Evolutionary conservation across 2,888 invertebrate species (phyloP).

Genomic region (Drosophila helvetica): DNA sequence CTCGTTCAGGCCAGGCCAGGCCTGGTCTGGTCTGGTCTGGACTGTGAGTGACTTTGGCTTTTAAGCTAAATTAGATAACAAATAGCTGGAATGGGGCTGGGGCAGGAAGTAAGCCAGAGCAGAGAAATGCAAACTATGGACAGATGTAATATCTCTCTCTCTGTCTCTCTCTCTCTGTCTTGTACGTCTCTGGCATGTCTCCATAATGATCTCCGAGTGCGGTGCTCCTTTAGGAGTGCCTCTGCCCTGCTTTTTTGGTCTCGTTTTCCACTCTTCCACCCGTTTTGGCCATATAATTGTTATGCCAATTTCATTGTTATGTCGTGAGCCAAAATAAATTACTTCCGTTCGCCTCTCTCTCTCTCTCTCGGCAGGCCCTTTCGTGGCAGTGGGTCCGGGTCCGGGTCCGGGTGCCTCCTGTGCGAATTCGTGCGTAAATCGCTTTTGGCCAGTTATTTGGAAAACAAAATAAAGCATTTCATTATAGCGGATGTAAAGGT

Average conservation of each 20-base stretch:
- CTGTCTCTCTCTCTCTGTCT: background rate
- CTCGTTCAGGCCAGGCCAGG: conserved; percentile 19
- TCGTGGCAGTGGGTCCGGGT: background rate
- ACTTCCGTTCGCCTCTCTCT: conserved; percentile 54
- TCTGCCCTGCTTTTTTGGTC: conserved; percentile 5
- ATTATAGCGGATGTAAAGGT: conserved; percentile 24
- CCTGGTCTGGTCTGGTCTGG: conserved; percentile 4
- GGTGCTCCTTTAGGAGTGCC: conserved; percentile 25
- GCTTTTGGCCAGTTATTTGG: conserved; percentile 30
- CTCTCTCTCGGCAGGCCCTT: conserved; percentile 9
- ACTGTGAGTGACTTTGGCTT: conserved; percentile 44
- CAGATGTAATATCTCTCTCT: conserved; percentile 6
- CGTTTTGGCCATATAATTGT: conserved; percentile 53
- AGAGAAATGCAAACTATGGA: conserved; percentile 14
- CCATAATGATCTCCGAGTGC: conserved; percentile 26
- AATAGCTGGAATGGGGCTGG: conserved; percentile 37
- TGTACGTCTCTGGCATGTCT: background rate
- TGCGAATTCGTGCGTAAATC: conserved; percentile 37
- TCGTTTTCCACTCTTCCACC: background rate
- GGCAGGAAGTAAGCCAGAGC: conserved; percentile 29
- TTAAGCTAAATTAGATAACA: conserved; percentile 66
- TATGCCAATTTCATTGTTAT: conserved; percentile 59
- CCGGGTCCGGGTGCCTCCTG: background rate
- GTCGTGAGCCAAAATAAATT: conserved; percentile 53
- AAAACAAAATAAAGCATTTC: conserved; percentile 23